Evolutionary conservation across 37 sponge, comb jelly and placozoan species (phyloP), one percentile per base, ranked within the genome.

Genomic region (Ianthella basta): DNA sequence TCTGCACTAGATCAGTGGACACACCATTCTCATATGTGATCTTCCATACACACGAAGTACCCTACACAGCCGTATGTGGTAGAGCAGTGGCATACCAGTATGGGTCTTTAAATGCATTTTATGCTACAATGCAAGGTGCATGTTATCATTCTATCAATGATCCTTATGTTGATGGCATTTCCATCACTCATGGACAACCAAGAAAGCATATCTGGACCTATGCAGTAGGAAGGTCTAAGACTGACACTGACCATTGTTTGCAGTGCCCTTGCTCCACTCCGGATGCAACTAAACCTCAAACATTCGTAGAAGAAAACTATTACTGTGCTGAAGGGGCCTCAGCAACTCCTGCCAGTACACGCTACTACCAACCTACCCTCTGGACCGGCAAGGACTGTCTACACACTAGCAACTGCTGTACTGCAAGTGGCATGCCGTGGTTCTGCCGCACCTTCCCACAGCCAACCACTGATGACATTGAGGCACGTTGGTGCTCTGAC

Each of bases 391-490:
- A 64, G 23, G 66, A 30, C 29, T 64, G 66, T 16, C 23, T 30
- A 10, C 66, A 29, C 66, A 64, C 29, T 30, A 29, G 29, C 66
- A 64, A 30, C 23, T 64, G 66, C 23, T 64, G 66, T 16, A 29
- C 66, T 8, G 23, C 66, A 24, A 64, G 66, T 16, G 66, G 66
- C 6, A 64, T 64, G 66, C 66, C 66, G 66, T 64, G 66, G 66
- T 64, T 64, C 66, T 64, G 66, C 23, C 23, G 27, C 8, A 64
- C 66, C 66, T 30, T 64, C 66, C 66, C 66, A 8, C 66, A 30
- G 27, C 66, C 66, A 10, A 64, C 66, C 55, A 21, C n/a, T 37
- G 55, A 53, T 37, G 30, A 75, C 24, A 54, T 75, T 12, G 79
- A 40, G 37, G 55, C n/a, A 21, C 38, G 53, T 0, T 54, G 79